A percentile compares a stretch with the other conserved stretches of the same genome.
phyloP scores from a whole-genome alignment of 2,888 invertebrate genomes.

The Sarcophaga caerulescens region DNA sequence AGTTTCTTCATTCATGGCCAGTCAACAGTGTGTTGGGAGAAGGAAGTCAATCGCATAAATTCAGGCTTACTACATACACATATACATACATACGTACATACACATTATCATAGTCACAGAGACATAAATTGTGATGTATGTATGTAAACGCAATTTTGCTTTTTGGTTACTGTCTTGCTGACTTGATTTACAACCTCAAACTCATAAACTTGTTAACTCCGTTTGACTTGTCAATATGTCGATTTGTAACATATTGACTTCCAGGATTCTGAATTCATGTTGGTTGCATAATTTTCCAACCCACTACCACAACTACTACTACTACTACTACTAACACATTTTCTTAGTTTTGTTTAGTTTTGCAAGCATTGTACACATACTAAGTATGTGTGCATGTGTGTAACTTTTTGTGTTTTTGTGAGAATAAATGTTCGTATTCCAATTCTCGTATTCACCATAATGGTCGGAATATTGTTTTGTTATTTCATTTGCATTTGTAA shows the following conservation, averaged over 20 bases:
- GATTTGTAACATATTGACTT: slow-evolving; percentile 64
- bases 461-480: slow-evolving; percentile 60
- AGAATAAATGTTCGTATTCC: background rate
- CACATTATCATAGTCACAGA: background rate
- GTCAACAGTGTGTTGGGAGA: slow-evolving; percentile 20
- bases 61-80: background rate
- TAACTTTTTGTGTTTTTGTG: too few species aligned
- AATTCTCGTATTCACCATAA: slow-evolving; percentile 44
- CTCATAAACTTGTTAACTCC: slow-evolving; percentile 61
- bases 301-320: background rate
- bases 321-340: background rate
- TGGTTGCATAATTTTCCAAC: slow-evolving; percentile 1
- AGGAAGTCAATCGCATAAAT: background rate
- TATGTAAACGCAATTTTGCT: background rate
- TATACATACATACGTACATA: too few species aligned
- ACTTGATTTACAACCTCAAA: slow-evolving; percentile 61
- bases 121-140: background rate
- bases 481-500: slow-evolving; percentile 67
- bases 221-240: slow-evolving; percentile 66
- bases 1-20: slow-evolving; percentile 47
- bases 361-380: background rate
- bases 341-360: background rate
- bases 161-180: slow-evolving; percentile 9
- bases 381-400: too few species aligned
- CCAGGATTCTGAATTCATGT: slow-evolving; percentile 18